These are phyloP conservation scores for Mylabris phalerata DNA, from an alignment of 1,140 invertebrate genomes.

Conservation along the genomic window DNA sequence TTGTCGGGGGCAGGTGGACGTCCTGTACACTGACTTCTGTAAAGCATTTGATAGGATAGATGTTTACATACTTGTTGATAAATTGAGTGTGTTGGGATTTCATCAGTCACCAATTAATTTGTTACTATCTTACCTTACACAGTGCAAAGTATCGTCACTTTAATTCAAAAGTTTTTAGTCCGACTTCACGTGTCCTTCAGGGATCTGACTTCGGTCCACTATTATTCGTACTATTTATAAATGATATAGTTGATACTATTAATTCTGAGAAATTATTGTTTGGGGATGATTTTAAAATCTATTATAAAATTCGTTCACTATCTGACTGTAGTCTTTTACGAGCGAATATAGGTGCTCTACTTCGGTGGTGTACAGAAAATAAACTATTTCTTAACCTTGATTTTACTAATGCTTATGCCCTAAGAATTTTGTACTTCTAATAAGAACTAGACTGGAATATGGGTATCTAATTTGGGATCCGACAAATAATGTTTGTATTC, in stretches of 20 bases:
- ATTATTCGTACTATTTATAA: slow-evolving; percentile 11
- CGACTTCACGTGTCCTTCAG: slow-evolving; percentile 9
- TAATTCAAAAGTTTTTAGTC: background rate
- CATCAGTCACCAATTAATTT: background rate
- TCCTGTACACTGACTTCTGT: slow-evolving; percentile 11
- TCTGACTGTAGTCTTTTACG: background rate
- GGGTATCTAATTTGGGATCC: slow-evolving; percentile 5
- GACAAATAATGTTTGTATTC: background rate
- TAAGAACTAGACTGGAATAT: slow-evolving; percentile 6
- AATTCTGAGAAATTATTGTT: slow-evolving; percentile 1
- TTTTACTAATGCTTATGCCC: too few species aligned
- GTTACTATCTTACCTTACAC: background rate
- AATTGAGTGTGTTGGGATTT: background rate
- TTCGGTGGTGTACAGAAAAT: background rate
- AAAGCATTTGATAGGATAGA: slow-evolving; percentile 5
- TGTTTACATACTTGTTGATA: background rate
- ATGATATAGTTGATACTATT: slow-evolving; percentile 3
- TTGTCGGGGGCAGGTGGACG: background rate
- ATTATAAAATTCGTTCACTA: background rate
- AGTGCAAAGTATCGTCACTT: background rate
- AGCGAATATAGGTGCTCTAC: background rate
- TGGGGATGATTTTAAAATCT: slow-evolving; percentile 17
- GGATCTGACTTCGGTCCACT: slow-evolving; percentile 13
- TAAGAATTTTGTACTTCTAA: background rate
- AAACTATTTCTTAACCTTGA: background rate